A percentile compares a stretch with the other conserved stretches of the same genome.
Evolutionary conservation across 2,797 vertebrate genomes (phyloP).

Genomic region (Coranthus polyacanthus): DNA sequence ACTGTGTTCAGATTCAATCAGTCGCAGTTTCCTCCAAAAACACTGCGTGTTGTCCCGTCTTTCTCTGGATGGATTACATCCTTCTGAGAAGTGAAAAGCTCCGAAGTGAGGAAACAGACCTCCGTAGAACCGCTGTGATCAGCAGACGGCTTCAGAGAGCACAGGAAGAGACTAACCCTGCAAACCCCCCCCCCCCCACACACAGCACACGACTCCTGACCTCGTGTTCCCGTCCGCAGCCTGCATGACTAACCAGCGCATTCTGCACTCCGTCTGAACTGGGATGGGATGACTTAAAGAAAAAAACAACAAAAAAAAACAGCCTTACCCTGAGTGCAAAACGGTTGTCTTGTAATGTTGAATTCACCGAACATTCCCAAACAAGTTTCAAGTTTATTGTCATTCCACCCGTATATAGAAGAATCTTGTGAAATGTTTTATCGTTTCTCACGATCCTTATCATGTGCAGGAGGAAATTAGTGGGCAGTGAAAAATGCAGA

Average conservation of each 20-base stretch:
- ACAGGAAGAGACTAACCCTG: constrained; percentile 54
- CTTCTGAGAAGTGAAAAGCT: constrained; percentile 40
- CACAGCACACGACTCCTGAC: constrained; percentile 33
- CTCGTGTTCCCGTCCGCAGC: constrained; percentile 28
- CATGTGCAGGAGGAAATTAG: no score
- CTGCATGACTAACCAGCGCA: constrained; percentile 33
- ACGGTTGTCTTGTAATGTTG: not conserved
- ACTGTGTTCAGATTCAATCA: not conserved
- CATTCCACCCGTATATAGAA: no score
- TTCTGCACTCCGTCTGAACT: constrained; percentile 33
- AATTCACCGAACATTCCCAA: no score
- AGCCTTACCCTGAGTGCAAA: not conserved
- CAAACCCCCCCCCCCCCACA: constrained; percentile 2
- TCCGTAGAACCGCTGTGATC: constrained; percentile 26
- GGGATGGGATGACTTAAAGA: no score
- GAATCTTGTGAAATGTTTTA: not conserved
- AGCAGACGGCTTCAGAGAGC: constrained; percentile 32
- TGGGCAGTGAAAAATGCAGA: not conserved
- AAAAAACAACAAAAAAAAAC: not conserved
- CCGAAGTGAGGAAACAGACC: not conserved
- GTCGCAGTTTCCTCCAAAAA: not conserved
- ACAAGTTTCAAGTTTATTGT: no score
- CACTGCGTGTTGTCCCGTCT: not conserved
- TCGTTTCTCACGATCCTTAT: no score
- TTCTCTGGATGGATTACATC: constrained; percentile 50